These are phyloP conservation scores for Petromus typicus DNA, from an alignment of 2,113 vertebrate genomes.

Conservation along the genomic window DNA sequence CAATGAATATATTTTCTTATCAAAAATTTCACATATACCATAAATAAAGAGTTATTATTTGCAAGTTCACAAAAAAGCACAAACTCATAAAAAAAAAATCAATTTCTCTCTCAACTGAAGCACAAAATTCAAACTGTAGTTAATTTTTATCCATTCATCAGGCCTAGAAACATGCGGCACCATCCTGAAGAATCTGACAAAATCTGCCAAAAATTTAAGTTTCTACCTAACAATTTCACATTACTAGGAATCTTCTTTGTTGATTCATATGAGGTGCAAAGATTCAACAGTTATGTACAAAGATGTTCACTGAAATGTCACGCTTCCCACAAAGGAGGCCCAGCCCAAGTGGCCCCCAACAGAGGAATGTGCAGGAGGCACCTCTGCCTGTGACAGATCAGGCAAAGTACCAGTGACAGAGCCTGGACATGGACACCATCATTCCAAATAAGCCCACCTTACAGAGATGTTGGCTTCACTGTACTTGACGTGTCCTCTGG, in stretches of 20 bases:
- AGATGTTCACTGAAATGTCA: neutral
- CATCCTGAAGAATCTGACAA: neutral
- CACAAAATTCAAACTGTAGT: neutral
- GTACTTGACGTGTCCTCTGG: neutral
- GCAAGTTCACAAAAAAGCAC: slow-evolving; percentile 7
- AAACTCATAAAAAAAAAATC: neutral
- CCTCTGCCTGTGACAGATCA: neutral
- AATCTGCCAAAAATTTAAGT: neutral
- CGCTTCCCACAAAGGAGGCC: neutral
- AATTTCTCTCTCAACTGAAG: neutral
- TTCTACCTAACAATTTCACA: neutral
- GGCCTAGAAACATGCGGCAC: neutral
- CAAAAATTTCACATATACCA: neutral
- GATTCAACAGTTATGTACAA: neutral
- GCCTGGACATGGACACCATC: neutral
- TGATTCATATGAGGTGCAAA: neutral
- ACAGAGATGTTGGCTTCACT: neutral
- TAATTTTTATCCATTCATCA: neutral
- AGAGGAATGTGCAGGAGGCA: neutral
- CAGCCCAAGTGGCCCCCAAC: neutral
- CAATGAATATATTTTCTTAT: neutral
- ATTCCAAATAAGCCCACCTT: neutral
- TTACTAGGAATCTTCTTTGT: neutral
- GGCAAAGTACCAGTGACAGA: neutral
- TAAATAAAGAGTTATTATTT: neutral